These are phyloP conservation scores for Phengaris arion DNA, from an alignment of 2,888 invertebrate species.

Conservation along the genomic window DNA sequence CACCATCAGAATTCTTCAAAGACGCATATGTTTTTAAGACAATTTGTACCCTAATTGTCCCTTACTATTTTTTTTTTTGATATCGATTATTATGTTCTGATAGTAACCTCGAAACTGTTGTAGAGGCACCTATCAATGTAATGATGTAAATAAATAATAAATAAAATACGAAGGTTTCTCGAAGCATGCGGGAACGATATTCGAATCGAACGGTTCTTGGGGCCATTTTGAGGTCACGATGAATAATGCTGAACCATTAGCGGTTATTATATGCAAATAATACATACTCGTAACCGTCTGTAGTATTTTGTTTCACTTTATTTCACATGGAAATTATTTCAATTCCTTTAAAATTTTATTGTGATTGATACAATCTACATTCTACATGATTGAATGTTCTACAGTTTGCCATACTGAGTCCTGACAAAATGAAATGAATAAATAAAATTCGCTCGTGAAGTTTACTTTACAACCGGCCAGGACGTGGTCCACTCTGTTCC, in stretches of 20 bases:
- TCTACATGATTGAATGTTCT: background rate
- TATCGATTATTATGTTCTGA: constrained; percentile 1
- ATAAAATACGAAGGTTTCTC: constrained; percentile 31
- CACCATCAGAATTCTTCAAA: too few relatives aligned
- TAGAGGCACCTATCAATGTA: constrained; percentile 1
- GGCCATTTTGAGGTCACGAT: constrained; percentile 69
- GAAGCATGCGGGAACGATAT: constrained; percentile 40
- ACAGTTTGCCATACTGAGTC: background rate
- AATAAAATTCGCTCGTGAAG: background rate
- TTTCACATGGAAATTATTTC: background rate
- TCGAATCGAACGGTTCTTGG: constrained; percentile 62
- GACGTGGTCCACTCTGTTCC: constrained; percentile 1
- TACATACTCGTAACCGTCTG: constrained; percentile 56
- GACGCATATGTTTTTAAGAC: too few relatives aligned
- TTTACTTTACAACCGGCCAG: constrained; percentile 4
- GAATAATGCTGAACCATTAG: constrained; percentile 70
- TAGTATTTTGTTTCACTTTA: constrained; percentile 29
- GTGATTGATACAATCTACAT: background rate
- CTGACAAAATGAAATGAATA: background rate
- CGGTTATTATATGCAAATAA: constrained; percentile 78
- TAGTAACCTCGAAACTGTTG: background rate
- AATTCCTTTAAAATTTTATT: background rate
- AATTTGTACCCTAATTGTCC: background rate
- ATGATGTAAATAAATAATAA: constrained; percentile 20
- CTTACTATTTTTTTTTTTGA: background rate